Base-by-base conservation (phyloP, 1,140 invertebrate species). In the Scylla paramamosain region DNA sequence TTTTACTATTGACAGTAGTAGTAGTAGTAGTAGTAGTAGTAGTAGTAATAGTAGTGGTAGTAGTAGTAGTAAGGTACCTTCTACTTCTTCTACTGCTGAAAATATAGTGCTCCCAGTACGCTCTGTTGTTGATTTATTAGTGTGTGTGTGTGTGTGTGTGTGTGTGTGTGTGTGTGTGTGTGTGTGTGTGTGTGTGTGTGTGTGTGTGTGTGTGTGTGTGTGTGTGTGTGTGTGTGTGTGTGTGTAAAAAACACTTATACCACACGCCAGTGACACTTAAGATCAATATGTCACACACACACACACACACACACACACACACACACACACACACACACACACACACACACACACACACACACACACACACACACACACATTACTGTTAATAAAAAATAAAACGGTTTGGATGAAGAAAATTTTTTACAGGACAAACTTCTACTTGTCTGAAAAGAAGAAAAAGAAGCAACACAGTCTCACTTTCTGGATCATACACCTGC, bases 211-310 rank as follows among this genome's bases (percentile, higher is more conserved):
- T 77, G 67, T 77, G 67, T 77, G 67, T n/a, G 67, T 77, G 67
- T n/a, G 67, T 77, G 67, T 59, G 67, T 77, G 67, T 77, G 67
- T 77, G 67, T 77, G 67, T 77, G 67, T 77, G 67, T 77, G 67
- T 77, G 67, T 77, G 67, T 77, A 25, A 77, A 77, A 77, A 25
- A n/a, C 67, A 77, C 67, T 20, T n/a, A 77, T n/a, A n/a, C 20
- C 67, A 77, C 67, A 77, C 20, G 52, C 52, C 52, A 59, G 12
- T 59, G 25, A 77, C 20, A n/a, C 67, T n/a, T 16, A 59, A 59
- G 52, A 59, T 59, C 67, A 77, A 77, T n/a, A 77, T n/a, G 25
- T n/a, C 67, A 77, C 67, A 77, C n/a, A n/a, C n/a, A 77, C 67
- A 77, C 67, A 77, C 67, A 25, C 67, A 77, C 67, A 77, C 67